A percentile compares a stretch with the other conserved stretches of the same genome.
phyloP scores from a whole-genome alignment of 2,888 invertebrate species.

The Synergus itoensis region DNA sequence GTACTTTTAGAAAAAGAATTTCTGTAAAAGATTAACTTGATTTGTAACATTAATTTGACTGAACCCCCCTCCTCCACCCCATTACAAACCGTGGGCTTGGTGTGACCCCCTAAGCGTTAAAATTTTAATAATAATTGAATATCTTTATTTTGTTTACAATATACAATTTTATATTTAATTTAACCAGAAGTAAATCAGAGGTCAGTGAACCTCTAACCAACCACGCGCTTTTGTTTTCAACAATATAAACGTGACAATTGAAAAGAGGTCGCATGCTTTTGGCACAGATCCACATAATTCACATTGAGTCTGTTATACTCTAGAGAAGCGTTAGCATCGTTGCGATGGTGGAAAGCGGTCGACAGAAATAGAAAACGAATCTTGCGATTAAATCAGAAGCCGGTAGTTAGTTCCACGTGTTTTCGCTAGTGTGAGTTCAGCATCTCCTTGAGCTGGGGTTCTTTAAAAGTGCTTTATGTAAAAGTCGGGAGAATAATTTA shows the following conservation, averaged over 20 bases:
- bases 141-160: too few relatives aligned
- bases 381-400: constrained; percentile 31
- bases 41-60: too few relatives aligned
- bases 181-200: not conserved
- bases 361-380: constrained; percentile 34
- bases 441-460: constrained; percentile 20
- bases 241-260: constrained; percentile 8
- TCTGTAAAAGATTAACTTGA: too few relatives aligned
- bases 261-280: constrained; percentile 38
- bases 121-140: too few relatives aligned
- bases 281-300: constrained; percentile 28
- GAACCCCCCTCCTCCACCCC: too few relatives aligned
- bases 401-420: constrained; percentile 28
- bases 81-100: too few relatives aligned
- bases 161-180: not conserved
- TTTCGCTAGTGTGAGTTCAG: constrained; percentile 25
- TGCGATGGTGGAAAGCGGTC: constrained; percentile 26
- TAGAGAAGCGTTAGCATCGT: constrained; percentile 13
- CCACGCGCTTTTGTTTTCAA: not conserved
- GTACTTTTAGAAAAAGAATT: too few relatives aligned
- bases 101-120: too few relatives aligned
- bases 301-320: constrained; percentile 31
- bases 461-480: not conserved
- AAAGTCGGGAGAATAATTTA: not conserved
- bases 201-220: not conserved